Evolutionary conservation across 2,888 invertebrate genomes (phyloP), one percentile per base, ranked within the genome.

Genomic region (Sesamia inferens): DNA sequence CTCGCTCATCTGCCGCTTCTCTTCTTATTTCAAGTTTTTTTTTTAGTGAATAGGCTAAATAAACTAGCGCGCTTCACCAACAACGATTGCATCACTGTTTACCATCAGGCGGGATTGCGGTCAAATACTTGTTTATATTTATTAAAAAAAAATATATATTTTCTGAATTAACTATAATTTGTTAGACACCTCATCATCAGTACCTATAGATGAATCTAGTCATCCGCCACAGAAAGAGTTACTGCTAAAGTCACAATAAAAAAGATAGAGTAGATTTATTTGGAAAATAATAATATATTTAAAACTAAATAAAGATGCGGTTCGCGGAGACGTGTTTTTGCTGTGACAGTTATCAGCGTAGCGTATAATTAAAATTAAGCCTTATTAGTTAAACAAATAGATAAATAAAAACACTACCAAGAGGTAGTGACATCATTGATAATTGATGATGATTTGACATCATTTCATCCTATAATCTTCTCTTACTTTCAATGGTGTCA

Each of bases 241-340:
- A 44, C 24, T 31, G 16, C 7, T 31, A 24, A 58, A 48, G 14
- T 59, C 51, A 71, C 73, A 59, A 72, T 3, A 31, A 61, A 72
- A 24, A 51, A 51, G n/a, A 73, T 42, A 51, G 19, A 59, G n/a
- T 44, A 19, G 42, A 72, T 71, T 73, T 51, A 58, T 59, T 59
- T 59, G 11, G 19, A 24, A 13, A 14, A 58, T 42, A 48, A 14
- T 13, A 24, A n/a, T n/a, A n/a, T 31, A 31, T 48, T 72, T 7
- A 7, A 19, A 61, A 72, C 24, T 44, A 24, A 42, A 72, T 72
- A 13, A 58, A 47, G 22, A 13, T 6, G 4, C 13, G 31, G 3
- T 31, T 31, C 31, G 3, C 31, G 3, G 31, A 31, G 44, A 10
- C 13, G 4, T 8, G 31, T 68, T 13, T 11, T 31, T 31, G 16